phyloP scores from a whole-genome alignment of 1,140 invertebrate genomes.

The Trichogramma pretiosum region DNA sequence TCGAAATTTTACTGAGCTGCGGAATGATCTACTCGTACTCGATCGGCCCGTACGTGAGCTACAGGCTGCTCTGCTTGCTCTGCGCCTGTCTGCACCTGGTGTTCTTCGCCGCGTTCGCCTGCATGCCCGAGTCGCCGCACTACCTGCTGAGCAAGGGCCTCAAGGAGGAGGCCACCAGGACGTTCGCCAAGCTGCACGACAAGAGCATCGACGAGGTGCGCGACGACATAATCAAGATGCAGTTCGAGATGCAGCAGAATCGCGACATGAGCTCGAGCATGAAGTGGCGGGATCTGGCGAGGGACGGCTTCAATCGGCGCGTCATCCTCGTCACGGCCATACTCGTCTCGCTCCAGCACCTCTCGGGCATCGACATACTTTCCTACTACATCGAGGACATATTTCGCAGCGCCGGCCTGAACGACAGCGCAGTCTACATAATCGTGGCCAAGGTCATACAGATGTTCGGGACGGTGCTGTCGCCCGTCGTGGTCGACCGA shows the following conservation, averaged over 20 bases:
- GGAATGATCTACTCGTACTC: conserved; percentile 70
- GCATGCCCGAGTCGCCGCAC: conserved; percentile 75
- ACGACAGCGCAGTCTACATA: conserved; percentile 52
- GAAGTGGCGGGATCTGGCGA: no score
- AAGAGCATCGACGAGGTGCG: conserved; percentile 49
- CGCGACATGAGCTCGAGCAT: no score
- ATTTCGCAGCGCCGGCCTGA: conserved; percentile 54
- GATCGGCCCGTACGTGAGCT: conserved; percentile 63
- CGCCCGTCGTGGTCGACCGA: conserved; percentile 65
- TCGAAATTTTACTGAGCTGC: conserved; percentile 67
- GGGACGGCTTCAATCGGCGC: conserved; percentile 45
- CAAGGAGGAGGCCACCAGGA: conserved; percentile 51
- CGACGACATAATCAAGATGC: conserved; percentile 52
- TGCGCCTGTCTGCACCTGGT: conserved; percentile 53
- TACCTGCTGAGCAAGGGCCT: conserved; percentile 53
- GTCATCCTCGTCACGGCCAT: conserved; percentile 61
- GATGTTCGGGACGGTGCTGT: conserved; percentile 56
- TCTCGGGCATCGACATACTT: conserved; percentile 74
- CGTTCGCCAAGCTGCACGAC: conserved; percentile 59
- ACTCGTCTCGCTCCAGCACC: conserved; percentile 64
- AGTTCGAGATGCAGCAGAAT: conserved; percentile 28
- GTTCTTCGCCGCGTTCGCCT: conserved; percentile 58
- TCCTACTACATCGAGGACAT: conserved; percentile 71
- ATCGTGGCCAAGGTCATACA: conserved; percentile 72
- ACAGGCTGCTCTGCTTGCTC: conserved; percentile 55